Conservation (phyloP, 2,888 invertebrate genomes). For the Eilema depressum region DNA sequence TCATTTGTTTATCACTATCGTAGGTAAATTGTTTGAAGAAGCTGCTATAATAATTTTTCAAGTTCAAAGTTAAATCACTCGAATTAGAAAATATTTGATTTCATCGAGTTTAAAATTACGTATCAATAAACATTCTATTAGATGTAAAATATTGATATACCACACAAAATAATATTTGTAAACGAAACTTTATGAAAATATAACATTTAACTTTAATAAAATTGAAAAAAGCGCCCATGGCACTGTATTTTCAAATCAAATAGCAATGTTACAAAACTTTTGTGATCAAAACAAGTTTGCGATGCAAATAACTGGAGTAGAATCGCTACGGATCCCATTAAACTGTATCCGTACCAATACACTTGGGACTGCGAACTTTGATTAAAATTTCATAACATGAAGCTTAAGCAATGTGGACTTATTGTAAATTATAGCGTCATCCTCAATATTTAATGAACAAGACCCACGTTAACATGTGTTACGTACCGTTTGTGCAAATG, state of each 20-base stretch:
- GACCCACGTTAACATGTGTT: conserved; percentile 68
- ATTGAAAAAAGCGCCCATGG: conserved; percentile 23
- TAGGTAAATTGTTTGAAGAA: neutral
- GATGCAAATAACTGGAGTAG: conserved; percentile 64
- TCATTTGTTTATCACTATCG: conserved; percentile 19
- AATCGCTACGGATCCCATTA: conserved; percentile 68
- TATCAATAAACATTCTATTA: neutral
- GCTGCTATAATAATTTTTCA: too few relatives aligned
- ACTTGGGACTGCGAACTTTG: conserved; percentile 78
- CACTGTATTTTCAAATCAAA: conserved; percentile 50
- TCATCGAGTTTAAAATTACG: too few relatives aligned
- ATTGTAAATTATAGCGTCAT: conserved; percentile 75
- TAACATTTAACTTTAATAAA: conserved; percentile 20
- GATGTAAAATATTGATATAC: neutral
- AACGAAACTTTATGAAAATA: neutral
- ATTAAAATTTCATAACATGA: conserved; percentile 83
- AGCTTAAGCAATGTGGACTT: conserved; percentile 72
- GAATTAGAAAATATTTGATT: too few relatives aligned
- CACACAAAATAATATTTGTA: neutral
- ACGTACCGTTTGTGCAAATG: conserved; percentile 47
- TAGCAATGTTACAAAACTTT: conserved; percentile 56
- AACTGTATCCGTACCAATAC: conserved; percentile 68
- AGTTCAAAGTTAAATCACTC: too few relatives aligned
- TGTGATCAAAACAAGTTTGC: conserved; percentile 62
- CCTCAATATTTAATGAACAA: conserved; percentile 76